Percentiles rank a stretch among this genome's conserved stretches.
Evolutionary conservation across 2,888 invertebrate genomes (phyloP).

Genomic region (Hecatera dysodea): DNA sequence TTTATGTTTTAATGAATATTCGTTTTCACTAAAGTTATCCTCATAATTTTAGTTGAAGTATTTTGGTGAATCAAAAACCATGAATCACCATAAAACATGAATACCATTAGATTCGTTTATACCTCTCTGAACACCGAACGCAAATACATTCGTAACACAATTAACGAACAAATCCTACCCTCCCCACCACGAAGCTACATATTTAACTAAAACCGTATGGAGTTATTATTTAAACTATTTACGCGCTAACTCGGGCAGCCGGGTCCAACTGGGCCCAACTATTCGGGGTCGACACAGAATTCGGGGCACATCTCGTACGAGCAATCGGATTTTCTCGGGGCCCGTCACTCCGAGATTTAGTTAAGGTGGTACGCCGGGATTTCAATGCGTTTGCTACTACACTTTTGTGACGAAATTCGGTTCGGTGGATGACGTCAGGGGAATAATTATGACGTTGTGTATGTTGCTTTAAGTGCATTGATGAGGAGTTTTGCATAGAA

Average conservation of each 20-base stretch:
- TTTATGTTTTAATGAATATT: constrained; percentile 11
- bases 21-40: neutral
- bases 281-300: constrained; percentile 62
- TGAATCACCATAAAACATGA: neutral
- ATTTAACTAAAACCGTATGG: constrained; percentile 46
- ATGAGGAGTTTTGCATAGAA: neutral
- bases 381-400: constrained; percentile 30
- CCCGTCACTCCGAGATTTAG: constrained; percentile 66
- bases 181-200: constrained; percentile 30
- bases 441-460: constrained; percentile 2
- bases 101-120: neutral
- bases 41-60: too few relatives aligned
- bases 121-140: neutral
- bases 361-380: constrained; percentile 59
- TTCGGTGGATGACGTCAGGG: constrained; percentile 8
- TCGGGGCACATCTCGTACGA: constrained; percentile 53
- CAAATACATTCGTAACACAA: constrained; percentile 12
- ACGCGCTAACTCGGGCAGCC: constrained; percentile 52
- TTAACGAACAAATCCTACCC: constrained; percentile 24
- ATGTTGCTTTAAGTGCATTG: neutral
- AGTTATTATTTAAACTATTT: constrained; percentile 68
- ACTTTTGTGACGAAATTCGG: constrained; percentile 27
- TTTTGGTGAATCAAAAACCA: neutral
- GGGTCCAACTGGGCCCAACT: constrained; percentile 51
- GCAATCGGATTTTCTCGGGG: constrained; percentile 72